Percentiles rank a stretch among this genome's conserved stretches.
phyloP scores from a whole-genome alignment of 2,113 vertebrate genomes.

The Chunga burmeisteri region DNA sequence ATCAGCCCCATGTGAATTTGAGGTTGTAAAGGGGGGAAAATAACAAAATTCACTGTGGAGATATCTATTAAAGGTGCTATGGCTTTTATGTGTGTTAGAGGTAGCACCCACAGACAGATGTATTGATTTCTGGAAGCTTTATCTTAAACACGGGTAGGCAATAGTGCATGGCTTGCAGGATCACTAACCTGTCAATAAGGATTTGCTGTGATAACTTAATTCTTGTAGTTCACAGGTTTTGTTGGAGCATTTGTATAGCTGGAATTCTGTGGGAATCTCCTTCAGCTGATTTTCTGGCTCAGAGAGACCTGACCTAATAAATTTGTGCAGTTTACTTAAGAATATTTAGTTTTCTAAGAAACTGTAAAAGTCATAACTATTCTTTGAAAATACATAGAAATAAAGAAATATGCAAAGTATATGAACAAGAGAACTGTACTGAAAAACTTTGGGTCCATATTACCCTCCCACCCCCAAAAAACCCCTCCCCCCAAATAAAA shows the following conservation, averaged over 20 bases:
- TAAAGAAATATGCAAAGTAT: background rate
- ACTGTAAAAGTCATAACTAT: background rate
- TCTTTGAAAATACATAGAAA: background rate
- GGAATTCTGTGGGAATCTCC: background rate
- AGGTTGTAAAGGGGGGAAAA: background rate
- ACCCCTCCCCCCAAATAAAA: background rate
- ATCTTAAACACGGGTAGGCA: background rate
- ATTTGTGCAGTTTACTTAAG: background rate
- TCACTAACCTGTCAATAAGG: background rate
- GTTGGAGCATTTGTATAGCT: background rate
- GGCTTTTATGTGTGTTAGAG: background rate
- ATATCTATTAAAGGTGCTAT: background rate
- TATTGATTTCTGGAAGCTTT: background rate
- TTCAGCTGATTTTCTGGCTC: background rate
- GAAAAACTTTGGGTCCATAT: background rate
- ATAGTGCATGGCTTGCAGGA: background rate
- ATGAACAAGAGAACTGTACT: background rate
- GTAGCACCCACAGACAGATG: background rate
- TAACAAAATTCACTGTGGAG: background rate
- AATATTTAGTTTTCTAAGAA: background rate
- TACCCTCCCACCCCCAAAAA: background rate
- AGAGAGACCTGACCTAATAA: background rate
- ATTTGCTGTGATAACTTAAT: constrained; percentile 11
- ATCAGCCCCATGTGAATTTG: rapidly evolving
- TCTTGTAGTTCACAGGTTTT: background rate